Conservation (phyloP, 2,113 vertebrate species). For the Ailurus styani region DNA sequence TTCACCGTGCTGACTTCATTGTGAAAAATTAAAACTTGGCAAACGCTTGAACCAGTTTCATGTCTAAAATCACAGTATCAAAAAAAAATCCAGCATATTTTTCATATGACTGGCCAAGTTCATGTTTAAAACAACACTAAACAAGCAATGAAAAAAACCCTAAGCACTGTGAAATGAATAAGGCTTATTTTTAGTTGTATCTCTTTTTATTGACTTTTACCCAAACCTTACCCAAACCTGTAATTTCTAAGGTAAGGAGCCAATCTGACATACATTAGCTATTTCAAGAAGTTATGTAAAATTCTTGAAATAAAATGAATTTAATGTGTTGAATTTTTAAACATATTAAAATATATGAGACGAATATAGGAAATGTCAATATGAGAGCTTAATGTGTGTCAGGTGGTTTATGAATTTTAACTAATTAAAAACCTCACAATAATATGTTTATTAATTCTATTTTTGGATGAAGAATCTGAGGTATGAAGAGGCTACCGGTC, state of each 20-base stretch:
- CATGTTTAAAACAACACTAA: neutral
- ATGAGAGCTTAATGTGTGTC: neutral
- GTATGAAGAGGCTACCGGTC: neutral
- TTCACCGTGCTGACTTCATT: neutral
- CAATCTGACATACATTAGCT: neutral
- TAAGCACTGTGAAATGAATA: neutral
- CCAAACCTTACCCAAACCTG: neutral
- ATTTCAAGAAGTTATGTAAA: neutral
- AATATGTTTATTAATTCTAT: neutral
- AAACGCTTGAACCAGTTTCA: neutral
- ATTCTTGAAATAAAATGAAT: neutral
- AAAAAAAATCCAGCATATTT: neutral
- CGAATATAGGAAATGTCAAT: neutral
- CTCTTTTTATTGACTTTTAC: neutral
- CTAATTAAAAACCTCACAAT: neutral
- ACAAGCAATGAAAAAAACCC: neutral
- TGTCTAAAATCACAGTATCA: neutral
- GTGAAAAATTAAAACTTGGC: constrained; percentile 23
- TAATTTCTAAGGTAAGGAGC: neutral
- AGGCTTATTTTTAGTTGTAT: neutral
- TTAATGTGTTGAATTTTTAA: neutral
- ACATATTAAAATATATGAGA: neutral
- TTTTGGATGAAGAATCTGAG: neutral
- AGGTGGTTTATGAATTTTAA: neutral
- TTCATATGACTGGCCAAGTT: neutral